These are phyloP conservation scores for Graphium colonna DNA, from an alignment of 2,888 invertebrate species.

Conservation along the genomic window DNA sequence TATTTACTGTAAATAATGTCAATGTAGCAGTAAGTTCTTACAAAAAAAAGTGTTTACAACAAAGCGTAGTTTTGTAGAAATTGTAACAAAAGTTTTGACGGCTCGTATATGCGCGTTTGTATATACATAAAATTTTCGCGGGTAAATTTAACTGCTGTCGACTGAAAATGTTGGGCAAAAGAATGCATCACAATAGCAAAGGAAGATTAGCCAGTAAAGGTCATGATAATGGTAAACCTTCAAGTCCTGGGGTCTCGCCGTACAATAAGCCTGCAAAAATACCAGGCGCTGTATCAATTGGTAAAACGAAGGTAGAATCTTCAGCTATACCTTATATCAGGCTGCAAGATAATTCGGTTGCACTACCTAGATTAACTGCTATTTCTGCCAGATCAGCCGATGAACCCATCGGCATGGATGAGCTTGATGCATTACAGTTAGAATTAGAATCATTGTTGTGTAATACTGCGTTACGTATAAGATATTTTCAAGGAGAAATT, in stretches of 20 bases:
- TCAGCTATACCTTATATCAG: slow-evolving; percentile 84
- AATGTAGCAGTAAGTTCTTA: not conserved
- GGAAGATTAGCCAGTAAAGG: slow-evolving; percentile 73
- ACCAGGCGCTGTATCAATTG: slow-evolving; percentile 59
- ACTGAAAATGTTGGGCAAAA: slow-evolving; percentile 67
- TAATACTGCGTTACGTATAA: slow-evolving; percentile 88
- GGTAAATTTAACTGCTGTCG: slow-evolving; percentile 52
- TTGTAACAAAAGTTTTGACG: slow-evolving; percentile 24
- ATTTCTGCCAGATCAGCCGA: slow-evolving; percentile 84
- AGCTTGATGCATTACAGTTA: slow-evolving; percentile 91
- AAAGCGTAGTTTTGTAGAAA: slow-evolving; percentile 15
- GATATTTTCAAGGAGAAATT: slow-evolving; percentile 88
- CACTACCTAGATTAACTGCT: slow-evolving; percentile 83
- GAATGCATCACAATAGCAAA: slow-evolving; percentile 75
- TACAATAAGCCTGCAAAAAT: slow-evolving; percentile 72
- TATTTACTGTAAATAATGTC: not conserved
- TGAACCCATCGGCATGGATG: slow-evolving; percentile 91
- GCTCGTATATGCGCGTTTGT: slow-evolving; percentile 32
- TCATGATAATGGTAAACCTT: slow-evolving; percentile 72
- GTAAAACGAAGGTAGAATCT: slow-evolving; percentile 66
- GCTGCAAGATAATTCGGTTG: slow-evolving; percentile 83
- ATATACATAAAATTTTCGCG: slow-evolving; percentile 48
- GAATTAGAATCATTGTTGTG: slow-evolving; percentile 93
- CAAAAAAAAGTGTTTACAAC: slow-evolving; percentile 5
- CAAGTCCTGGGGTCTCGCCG: slow-evolving; percentile 71